Evolutionary conservation across 2,888 invertebrate species (phyloP).

Genomic region (Cheilosia soror): DNA sequence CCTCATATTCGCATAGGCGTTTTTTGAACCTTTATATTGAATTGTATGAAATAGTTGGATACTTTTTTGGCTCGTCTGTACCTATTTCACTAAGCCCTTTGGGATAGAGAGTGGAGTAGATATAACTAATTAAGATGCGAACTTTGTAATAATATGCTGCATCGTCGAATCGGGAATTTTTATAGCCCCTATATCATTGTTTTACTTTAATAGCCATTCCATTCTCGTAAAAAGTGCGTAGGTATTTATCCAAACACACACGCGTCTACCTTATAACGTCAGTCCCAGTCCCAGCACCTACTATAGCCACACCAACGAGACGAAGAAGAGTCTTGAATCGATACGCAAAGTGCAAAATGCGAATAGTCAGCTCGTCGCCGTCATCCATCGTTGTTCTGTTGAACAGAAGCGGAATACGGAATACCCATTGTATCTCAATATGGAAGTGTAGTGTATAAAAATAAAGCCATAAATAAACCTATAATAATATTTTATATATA

Average conservation of each 20-base stretch:
- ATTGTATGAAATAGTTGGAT: background rate
- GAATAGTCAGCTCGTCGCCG: slow-evolving; percentile 50
- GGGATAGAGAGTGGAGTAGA: too few relatives aligned
- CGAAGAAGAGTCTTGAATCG: background rate
- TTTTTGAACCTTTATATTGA: too few relatives aligned
- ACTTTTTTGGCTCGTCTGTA: background rate
- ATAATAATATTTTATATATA: slow-evolving; percentile 29
- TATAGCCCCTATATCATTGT: background rate
- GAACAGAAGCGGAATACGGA: slow-evolving; percentile 11
- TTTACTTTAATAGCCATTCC: background rate
- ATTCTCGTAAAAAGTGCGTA: slow-evolving; percentile 22
- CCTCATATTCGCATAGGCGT: too few relatives aligned
- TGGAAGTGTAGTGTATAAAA: slow-evolving; percentile 29
- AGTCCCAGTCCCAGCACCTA: background rate
- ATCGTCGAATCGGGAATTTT: background rate
- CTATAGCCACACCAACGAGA: background rate
- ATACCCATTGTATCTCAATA: slow-evolving; percentile 31
- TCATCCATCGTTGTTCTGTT: slow-evolving; percentile 35
- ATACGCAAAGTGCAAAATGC: slow-evolving; percentile 65
- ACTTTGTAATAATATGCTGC: background rate
- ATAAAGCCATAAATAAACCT: slow-evolving; percentile 6
- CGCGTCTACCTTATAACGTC: background rate
- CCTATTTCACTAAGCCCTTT: background rate
- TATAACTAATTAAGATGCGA: background rate
- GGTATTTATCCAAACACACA: background rate